Evolutionary conservation across 2,113 vertebrate genomes (phyloP).

Genomic region (Pseudorhombus dupliciocellatus): DNA sequence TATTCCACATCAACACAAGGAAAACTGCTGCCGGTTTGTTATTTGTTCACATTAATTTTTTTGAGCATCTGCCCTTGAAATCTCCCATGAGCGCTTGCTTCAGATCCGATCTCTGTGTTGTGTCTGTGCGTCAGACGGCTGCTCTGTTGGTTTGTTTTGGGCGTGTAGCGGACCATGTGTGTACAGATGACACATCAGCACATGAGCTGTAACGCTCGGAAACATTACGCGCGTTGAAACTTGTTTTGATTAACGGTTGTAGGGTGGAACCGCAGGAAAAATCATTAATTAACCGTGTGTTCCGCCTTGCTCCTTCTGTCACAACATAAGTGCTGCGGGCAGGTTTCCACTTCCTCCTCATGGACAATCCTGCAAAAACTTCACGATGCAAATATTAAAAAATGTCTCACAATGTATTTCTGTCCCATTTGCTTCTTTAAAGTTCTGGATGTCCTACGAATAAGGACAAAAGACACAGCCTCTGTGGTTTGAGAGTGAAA

Average conservation of each 20-base stretch:
- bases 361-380: background rate
- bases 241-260: conserved; percentile 15
- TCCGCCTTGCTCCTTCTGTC: conserved; percentile 3
- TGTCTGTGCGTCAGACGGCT: conserved; percentile 23
- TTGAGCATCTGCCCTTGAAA: background rate
- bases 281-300: conserved; percentile 26
- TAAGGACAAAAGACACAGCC: no score
- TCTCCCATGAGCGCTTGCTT: no score
- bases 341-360: no score
- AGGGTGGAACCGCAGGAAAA: conserved; percentile 17
- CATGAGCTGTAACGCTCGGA: conserved; percentile 4
- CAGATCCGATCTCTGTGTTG: conserved; percentile 4
- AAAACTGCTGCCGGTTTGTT: background rate
- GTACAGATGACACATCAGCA: conserved; percentile 11
- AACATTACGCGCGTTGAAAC: conserved; percentile 26
- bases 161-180: conserved; percentile 1
- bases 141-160: conserved; percentile 23
- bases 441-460: no score
- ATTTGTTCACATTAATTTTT: background rate
- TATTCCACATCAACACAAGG: background rate
- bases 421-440: no score
- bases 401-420: no score
- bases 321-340: background rate
- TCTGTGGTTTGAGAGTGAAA: background rate
- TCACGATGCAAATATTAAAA: no score